Evolutionary conservation across 2,113 vertebrate species (phyloP).

Genomic region (Toxotes jaculatrix): DNA sequence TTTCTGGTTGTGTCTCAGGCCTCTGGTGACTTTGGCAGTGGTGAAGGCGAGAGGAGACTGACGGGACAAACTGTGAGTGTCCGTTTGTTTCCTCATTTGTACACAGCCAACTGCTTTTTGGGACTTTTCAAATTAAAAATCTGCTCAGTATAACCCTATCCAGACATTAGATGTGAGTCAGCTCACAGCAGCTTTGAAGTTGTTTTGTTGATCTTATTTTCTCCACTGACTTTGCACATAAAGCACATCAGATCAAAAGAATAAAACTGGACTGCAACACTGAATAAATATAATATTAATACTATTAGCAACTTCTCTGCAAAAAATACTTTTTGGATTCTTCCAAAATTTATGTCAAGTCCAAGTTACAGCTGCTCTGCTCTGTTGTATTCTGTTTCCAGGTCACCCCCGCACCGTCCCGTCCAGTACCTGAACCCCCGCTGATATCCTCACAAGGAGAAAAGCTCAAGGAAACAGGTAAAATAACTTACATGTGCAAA

Average conservation of each 20-base stretch:
- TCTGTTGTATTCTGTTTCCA: conserved; percentile 17
- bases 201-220: no score
- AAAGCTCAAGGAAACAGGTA: conserved; percentile 62
- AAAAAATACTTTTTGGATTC: no score
- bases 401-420: conserved; percentile 56
- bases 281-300: no score
- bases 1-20: conserved; percentile 70
- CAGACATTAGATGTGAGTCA: no score
- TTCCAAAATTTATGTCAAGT: no score
- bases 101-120: not conserved
- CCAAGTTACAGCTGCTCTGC: not conserved
- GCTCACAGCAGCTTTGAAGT: no score
- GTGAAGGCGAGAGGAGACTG: conserved; percentile 55
- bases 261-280: no score
- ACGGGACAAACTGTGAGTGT: conserved; percentile 49
- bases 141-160: not conserved
- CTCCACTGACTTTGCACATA: no score
- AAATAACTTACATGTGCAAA: not conserved
- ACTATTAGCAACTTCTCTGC: not conserved
- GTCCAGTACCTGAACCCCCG: conserved; percentile 71
- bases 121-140: no score
- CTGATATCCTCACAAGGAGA: conserved; percentile 42
- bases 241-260: no score
- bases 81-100: not conserved
- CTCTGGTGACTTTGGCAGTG: conserved; percentile 91